phyloP scores from a whole-genome alignment of 2,113 vertebrate genomes.

The Varanus salvator region DNA sequence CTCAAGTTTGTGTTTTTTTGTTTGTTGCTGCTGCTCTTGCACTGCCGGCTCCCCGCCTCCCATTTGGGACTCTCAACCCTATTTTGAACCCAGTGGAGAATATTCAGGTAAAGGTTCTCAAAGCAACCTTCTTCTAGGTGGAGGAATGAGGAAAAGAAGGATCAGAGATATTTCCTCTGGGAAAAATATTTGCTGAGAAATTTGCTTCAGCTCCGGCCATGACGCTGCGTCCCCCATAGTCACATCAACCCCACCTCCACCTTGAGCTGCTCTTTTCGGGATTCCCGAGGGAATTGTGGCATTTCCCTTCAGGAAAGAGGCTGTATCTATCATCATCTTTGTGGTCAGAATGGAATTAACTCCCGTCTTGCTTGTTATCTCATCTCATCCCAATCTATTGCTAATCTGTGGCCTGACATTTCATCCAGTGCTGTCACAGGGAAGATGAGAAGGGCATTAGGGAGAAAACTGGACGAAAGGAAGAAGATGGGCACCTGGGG shows the following conservation, averaged over 20 bases:
- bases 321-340: constrained; percentile 31
- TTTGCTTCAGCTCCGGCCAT: not conserved
- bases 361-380: constrained; percentile 78
- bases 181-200: not conserved
- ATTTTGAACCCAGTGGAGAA: too few species aligned
- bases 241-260: not conserved
- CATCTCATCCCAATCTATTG: constrained; percentile 80
- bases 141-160: not conserved
- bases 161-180: too few species aligned
- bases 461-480: not conserved
- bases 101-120: too few species aligned
- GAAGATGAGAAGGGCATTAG: not conserved
- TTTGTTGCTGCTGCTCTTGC: too few species aligned
- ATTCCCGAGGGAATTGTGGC: not conserved
- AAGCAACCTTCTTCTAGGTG: not conserved
- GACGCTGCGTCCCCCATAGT: too few species aligned
- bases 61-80: too few species aligned
- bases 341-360: constrained; percentile 68
- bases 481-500: not conserved
- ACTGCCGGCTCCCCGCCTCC: too few species aligned
- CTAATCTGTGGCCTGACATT: constrained; percentile 83
- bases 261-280: too few species aligned
- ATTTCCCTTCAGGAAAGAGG: constrained; percentile 63
- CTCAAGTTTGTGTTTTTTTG: too few species aligned
- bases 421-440: constrained; percentile 71